Evolutionary conservation across 1,140 invertebrate genomes (phyloP), one percentile per base, ranked within the genome.

Genomic region (Goniozus legneri): DNA sequence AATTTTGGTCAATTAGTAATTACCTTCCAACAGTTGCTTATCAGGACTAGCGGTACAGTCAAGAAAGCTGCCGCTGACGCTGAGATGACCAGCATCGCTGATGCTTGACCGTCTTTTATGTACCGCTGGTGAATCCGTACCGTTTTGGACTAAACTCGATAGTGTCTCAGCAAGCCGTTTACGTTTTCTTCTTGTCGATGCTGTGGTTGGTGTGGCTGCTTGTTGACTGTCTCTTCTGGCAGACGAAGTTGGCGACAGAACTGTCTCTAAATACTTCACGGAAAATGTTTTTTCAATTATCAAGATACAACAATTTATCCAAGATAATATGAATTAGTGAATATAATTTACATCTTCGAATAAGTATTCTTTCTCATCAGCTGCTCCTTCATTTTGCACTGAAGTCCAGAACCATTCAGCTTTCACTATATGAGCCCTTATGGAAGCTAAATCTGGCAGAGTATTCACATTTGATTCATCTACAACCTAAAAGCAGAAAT

Each of bases 351-450:
- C 88, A 73, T 90, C 84, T 77, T 88, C 86, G 60, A 90, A 91
- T 13, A 89, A 77, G 75, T 94, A 95, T 48, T 92, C 85, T 58
- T 84, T 86, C 71, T 97, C 95, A 63, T 90, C 85, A 32, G 91
- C 89, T 68, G 92, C 91, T 53, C 87, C 89, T 60, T 94, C 89
- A 78, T 97, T 95, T 75, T 98, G 94, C 40, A 98, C 90, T 31
- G 92, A 93, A 0, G 85, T 88, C 94, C 95, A 97, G 76, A 98
- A 98, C 95, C 95, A 98, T 77, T 97, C 91, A 14, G 87, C 88
- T 72, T 90, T 92, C 27, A 94, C 86, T 34, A 93, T 79, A 60
- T 86, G 82, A 13, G 86, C 82, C 50, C 79, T 75, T 15, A 73
- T 56, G 13, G 79, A 75, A 6, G 75, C 73, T 47, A 82, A 80